Conservation (phyloP, 2,797 vertebrate species). For the Threskiornis aethiopicus region DNA sequence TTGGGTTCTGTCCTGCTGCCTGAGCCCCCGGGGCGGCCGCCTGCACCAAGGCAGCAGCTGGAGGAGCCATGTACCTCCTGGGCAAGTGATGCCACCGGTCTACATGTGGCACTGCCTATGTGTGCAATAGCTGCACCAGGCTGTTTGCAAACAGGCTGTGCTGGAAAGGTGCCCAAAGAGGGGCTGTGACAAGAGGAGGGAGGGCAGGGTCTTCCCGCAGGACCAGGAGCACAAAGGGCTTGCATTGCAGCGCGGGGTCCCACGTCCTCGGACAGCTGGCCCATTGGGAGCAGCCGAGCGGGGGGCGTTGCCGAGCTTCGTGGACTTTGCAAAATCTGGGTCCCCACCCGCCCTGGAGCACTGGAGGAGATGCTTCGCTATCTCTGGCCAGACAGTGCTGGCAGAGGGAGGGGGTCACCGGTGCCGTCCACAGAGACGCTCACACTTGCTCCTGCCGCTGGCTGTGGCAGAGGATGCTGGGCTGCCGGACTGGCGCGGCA, state of each 20-base stretch:
- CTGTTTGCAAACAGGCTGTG: neutral
- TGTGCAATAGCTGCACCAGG: neutral
- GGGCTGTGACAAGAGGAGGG: neutral
- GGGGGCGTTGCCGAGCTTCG: too few relatives aligned
- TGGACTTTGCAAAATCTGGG: too few relatives aligned
- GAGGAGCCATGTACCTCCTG: neutral
- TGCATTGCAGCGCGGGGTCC: neutral
- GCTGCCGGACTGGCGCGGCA: neutral
- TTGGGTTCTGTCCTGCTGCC: neutral
- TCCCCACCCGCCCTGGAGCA: neutral
- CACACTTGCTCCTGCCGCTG: fast-evolving
- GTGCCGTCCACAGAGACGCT: neutral
- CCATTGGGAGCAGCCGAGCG: fast-evolving
- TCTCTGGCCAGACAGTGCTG: neutral
- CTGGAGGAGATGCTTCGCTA: neutral
- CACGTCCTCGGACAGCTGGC: fast-evolving
- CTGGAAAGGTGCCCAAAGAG: neutral
- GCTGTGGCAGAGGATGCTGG: neutral
- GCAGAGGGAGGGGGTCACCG: neutral
- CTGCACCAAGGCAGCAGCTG: neutral
- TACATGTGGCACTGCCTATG: fast-evolving
- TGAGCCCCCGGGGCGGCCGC: neutral
- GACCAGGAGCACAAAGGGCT: neutral
- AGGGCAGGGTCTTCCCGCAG: neutral
- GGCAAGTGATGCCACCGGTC: neutral